These are phyloP conservation scores for Drosophila lacicola DNA, from an alignment of 2,888 invertebrate species.

Conservation along the genomic window DNA sequence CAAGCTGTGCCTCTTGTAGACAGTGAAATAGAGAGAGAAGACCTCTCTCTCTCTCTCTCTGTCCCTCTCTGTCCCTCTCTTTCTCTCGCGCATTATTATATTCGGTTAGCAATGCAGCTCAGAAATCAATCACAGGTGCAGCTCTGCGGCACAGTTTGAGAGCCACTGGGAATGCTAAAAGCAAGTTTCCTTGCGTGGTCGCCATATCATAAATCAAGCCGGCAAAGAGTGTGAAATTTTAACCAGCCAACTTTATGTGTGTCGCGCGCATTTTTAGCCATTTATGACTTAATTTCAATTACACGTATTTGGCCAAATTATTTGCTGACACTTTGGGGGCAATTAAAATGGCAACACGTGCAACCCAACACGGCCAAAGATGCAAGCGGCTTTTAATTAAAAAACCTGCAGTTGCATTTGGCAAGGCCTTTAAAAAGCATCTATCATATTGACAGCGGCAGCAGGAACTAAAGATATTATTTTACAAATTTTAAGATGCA, in stretches of 20 bases:
- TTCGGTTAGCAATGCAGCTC: conserved; percentile 40
- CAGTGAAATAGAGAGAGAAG: background rate
- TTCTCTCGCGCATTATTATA: conserved; percentile 38
- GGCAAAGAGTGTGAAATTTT: conserved; percentile 74
- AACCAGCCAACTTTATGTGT: conserved; percentile 51
- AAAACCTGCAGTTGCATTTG: background rate
- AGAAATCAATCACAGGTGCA: conserved; percentile 75
- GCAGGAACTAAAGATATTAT: no score
- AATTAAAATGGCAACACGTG: conserved; percentile 80
- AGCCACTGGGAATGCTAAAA: conserved; percentile 53
- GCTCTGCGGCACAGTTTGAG: conserved; percentile 42
- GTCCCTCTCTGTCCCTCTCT: background rate
- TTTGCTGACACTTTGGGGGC: conserved; percentile 72
- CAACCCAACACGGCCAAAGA: conserved; percentile 38
- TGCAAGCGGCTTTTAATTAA: conserved; percentile 31
- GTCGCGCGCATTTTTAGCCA: conserved; percentile 73
- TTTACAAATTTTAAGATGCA: no score
- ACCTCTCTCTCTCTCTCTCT: background rate
- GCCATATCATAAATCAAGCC: conserved; percentile 72
- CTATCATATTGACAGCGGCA: no score
- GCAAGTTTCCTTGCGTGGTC: conserved; percentile 67
- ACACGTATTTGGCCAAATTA: conserved; percentile 76
- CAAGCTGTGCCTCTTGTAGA: background rate
- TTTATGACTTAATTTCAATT: conserved; percentile 81
- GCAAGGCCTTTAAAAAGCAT: background rate